Base-by-base conservation (phyloP, 2,888 invertebrate genomes). In the Limnephilus marmoratus region DNA sequence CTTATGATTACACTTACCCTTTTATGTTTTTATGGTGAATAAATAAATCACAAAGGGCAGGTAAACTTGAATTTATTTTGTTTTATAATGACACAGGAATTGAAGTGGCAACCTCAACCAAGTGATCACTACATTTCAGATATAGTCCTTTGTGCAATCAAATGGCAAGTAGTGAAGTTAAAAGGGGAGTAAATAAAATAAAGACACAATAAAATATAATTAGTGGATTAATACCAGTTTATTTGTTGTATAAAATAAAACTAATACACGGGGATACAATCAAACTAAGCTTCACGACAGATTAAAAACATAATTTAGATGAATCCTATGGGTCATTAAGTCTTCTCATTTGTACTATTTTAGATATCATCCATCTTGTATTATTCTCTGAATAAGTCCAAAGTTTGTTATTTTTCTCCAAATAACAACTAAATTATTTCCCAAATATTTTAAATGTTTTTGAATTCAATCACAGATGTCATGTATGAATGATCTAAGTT, bases 301-400 rank as follows among this genome's bases (percentile, higher is more conserved):
- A 91, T 93, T 90, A 92, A 92, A 92, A 93, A 96, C 95, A 96
- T 96, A 96, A 96, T 96, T 96, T 96, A 96, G 96, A 95, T 96
- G 96, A 92, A 95, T 96, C 96, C 96, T 96, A 96, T 95, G 96
- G 96, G 96, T 93, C 94, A 96, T 96, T 96, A 96, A 96, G 96
- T 96, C 96, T 96, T 96, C 96, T 96, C 96, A 96, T 96, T 96
- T 96, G 96, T 96, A 96, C 96, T 96, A 96, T 96, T 96, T 96
- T 96, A 96, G 96, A 96, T 95, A 96, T 96, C 96, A 95, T 92
- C 92, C 93, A 92, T 91, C 92, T 83, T 86, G 34, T 24, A 89
- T 90, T 89, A 92, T 90, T 93, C 91, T 90, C 91, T 90, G 88
- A 80, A 34, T 89, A 90, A 90, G 91, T 90, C 81, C 45, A 90